A percentile compares a stretch with the other conserved stretches of the same genome.
Conservation (phyloP, 2,888 invertebrate genomes). For the Torymus aiolomorphi region DNA sequence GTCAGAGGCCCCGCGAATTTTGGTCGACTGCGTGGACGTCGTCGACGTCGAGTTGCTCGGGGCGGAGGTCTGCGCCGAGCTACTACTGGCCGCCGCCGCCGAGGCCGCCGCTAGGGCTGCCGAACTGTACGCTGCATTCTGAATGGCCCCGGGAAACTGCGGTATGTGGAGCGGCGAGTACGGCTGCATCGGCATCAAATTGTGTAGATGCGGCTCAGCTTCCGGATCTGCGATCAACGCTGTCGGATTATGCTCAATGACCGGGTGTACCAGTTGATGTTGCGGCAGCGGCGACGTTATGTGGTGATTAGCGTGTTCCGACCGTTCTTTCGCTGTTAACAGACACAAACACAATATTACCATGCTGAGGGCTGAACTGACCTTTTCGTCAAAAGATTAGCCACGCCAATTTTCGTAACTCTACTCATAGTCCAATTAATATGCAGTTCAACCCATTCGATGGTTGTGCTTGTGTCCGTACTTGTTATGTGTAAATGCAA, state of each 20-base stretch:
- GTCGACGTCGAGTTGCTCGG: conserved; percentile 55
- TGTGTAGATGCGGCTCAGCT: conserved; percentile 67
- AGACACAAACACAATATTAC: conserved; percentile 74
- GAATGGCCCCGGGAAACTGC: conserved; percentile 70
- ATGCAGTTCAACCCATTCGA: conserved; percentile 73
- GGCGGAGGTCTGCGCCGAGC: conserved; percentile 56
- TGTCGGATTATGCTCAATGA: conserved; percentile 55
- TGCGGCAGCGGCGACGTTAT: conserved; percentile 58
- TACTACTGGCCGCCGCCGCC: conserved; percentile 16
- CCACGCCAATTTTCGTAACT: conserved; percentile 52
- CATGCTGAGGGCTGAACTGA: conserved; percentile 73
- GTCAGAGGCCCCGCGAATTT: conserved; percentile 79
- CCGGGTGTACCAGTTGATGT: conserved; percentile 55
- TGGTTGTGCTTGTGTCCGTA: conserved; percentile 75
- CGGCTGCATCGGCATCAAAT: conserved; percentile 72
- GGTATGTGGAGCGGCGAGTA: conserved; percentile 73
- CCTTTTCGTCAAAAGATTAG: conserved; percentile 59
- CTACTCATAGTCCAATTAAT: conserved; percentile 61
- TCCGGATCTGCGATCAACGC: conserved; percentile 55
- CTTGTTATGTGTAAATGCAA: conserved; percentile 49
- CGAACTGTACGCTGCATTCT: conserved; percentile 61
- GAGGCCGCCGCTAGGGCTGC: conserved; percentile 30
- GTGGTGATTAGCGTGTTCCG: conserved; percentile 69
- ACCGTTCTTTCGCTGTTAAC: conserved; percentile 69
- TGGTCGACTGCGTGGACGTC: conserved; percentile 61